Percentiles rank a stretch among this genome's conserved stretches.
Conservation (phyloP, 1,140 invertebrate species). For the Magallana gigas region DNA sequence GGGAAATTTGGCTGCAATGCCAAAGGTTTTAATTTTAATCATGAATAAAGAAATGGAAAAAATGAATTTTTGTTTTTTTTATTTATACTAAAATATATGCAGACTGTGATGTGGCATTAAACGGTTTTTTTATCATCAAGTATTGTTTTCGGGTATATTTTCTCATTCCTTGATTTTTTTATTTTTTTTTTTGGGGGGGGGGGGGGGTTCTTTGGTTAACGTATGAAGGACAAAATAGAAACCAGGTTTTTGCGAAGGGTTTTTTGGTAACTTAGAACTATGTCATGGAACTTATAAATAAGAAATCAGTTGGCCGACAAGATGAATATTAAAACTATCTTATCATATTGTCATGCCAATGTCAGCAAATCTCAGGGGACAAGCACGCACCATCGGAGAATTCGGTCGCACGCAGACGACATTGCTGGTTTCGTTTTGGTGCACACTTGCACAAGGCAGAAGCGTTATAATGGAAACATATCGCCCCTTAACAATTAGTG, state of each 20-base stretch:
- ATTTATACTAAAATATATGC: no score
- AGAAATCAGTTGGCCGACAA: neutral
- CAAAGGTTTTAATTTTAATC: no score
- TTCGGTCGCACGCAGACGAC: constrained; percentile 8
- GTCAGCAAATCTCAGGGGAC: constrained; percentile 3
- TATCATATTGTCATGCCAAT: neutral
- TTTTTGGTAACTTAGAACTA: neutral
- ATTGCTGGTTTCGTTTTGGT: constrained; percentile 1
- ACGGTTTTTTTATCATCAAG: no score
- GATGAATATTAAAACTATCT: constrained; percentile 11
- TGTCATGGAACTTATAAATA: constrained; percentile 4
- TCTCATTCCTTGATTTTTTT: no score
- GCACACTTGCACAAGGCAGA: constrained; percentile 3
- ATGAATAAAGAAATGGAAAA: no score
- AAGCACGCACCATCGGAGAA: neutral
- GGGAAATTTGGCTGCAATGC: no score
- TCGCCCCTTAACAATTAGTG: constrained; percentile 3
- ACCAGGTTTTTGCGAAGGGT: neutral
- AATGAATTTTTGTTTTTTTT: no score
- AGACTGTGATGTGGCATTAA: no score
- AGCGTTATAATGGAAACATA: neutral
- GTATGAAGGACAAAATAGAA: neutral
- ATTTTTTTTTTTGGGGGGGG: no score
- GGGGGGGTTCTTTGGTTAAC: neutral
- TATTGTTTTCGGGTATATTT: no score